Evolutionary conservation across 2,888 invertebrate genomes (phyloP), one percentile per base, ranked within the genome.

Genomic region (Hyppa rectilinea): DNA sequence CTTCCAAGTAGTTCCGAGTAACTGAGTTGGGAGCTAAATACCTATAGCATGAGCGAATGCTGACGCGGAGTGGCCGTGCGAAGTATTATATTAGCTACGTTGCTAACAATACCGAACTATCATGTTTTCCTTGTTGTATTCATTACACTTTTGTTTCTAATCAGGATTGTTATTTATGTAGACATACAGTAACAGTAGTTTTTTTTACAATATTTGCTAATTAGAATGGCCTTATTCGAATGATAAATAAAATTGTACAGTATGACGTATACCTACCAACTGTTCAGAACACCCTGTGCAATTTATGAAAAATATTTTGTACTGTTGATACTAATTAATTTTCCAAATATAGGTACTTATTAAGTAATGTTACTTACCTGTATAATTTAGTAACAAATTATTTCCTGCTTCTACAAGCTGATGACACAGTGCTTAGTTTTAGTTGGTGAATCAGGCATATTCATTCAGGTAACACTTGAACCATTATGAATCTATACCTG

Each of bases 81-180:
- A 85, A 85, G 68, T 84, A 75, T 85, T 80, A 66, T 62, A 76
- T 88, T 85, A 87, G 83, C 83, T 79, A 83, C 83, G 74, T 82
- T 66, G 83, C 83, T 81, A 85, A 89, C 88, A 87, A 88, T 87
- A 87, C 81, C n/a, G 71, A 84, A 82, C 84, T 88, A 85, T 87
- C 85, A 88, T 87, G 85, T 91, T 92, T 92, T 92, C 91, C 91
- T 91, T 82, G 79, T 90, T 82, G 82, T 79, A 77, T 70, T 71
- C 71, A 83, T 78, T 82, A 81, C 67, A 70, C 75, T 83, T 85
- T 65, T 79, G 50, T 72, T 66, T 67, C 40, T 77, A 65, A 76
- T 65, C 66, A 62, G 45, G 58, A 58, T 64, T 61, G 52, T 74
- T 73, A 65, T 29, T 61, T 52, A 45, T 45, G 14, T 26, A 50